Conservation (phyloP, 2,113 vertebrate genomes). For the Thinocorus orbignyianus region DNA sequence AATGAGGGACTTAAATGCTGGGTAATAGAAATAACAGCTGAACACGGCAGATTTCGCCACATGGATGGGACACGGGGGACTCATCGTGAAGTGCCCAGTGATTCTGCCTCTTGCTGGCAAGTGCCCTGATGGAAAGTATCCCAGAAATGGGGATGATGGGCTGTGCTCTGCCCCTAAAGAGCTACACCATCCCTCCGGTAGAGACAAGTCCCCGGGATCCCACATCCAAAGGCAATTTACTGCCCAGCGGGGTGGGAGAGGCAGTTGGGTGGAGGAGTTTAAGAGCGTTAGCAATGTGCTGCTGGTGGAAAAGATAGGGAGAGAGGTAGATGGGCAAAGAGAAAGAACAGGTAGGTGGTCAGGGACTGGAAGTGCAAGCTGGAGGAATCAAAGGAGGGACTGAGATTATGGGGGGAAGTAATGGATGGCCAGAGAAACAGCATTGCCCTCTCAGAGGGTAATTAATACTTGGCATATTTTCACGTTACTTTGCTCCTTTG, state of each 20-base stretch:
- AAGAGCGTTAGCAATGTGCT: rapidly evolving
- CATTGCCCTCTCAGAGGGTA: background rate
- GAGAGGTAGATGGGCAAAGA: background rate
- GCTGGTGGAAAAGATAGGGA: background rate
- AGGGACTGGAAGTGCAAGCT: background rate
- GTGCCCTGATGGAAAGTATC: background rate
- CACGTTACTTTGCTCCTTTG: rapidly evolving
- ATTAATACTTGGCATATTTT: background rate
- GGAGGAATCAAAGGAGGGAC: rapidly evolving
- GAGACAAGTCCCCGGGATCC: background rate
- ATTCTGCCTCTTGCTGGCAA: background rate
- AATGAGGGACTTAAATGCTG: slow-evolving; percentile 2
- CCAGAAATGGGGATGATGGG: background rate
- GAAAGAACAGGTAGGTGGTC: background rate
- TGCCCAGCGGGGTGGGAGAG: rapidly evolving
- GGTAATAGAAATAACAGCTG: background rate
- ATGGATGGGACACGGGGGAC: background rate
- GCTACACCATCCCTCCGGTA: background rate
- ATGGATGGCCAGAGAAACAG: background rate
- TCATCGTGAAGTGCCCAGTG: rapidly evolving
- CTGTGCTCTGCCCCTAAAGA: background rate
- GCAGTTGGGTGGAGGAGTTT: background rate
- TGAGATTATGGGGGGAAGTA: background rate
- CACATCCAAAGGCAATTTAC: background rate
- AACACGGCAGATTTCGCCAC: rapidly evolving